Conservation (phyloP, 2,113 vertebrate genomes). For the rat (Rattus norvegicus) region GRCr8 NC_086021.1:121672501-121673000, state of each 20-base stretch:
- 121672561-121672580: conserved; percentile 44
- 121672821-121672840: conserved; percentile 48
- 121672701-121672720: background rate
- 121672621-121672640: background rate
- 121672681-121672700: background rate
- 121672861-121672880: background rate
- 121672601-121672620: background rate
- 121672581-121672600: background rate
- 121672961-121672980: background rate
- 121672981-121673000: background rate
- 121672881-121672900: conserved; percentile 10
- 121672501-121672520: background rate
- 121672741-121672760: background rate
- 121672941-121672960: background rate
- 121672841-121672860: background rate
- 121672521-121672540: conserved; percentile 28
- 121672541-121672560: conserved; percentile 3
- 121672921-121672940: conserved; percentile 18
- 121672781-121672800: background rate
- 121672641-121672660: background rate
- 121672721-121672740: background rate
- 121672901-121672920: conserved; percentile 25
- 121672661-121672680: background rate
- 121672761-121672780: background rate
- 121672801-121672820: background rate